Percentiles rank a stretch among this genome's conserved stretches.
These are phyloP conservation scores for Abramis brama DNA, from an alignment of 2,113 vertebrate genomes.

Conservation along the genomic window DNA sequence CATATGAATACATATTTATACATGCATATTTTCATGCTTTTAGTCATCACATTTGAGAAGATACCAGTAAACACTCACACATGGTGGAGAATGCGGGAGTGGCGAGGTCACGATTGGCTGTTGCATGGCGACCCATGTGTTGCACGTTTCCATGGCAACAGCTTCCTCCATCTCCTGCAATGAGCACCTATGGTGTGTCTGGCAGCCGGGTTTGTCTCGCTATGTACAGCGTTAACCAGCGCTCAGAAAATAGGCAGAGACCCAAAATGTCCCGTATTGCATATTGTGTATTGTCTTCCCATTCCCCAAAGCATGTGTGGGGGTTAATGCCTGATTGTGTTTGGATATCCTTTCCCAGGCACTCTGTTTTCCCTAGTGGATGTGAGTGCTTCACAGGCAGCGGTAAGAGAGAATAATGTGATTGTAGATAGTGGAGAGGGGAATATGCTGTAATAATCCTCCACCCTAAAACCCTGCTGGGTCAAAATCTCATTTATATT, in stretches of 20 bases:
- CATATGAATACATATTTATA: not conserved
- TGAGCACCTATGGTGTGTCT: slow-evolving; percentile 41
- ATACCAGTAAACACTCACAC: slow-evolving; percentile 56
- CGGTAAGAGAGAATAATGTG: slow-evolving; percentile 42
- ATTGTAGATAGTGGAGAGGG: slow-evolving; percentile 39
- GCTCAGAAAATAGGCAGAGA: slow-evolving; percentile 14
- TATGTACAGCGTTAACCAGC: not conserved
- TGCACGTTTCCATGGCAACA: slow-evolving; percentile 75
- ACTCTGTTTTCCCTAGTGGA: slow-evolving; percentile 36
- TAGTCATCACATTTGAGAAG: slow-evolving; percentile 40
- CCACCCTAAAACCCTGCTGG: slow-evolving; percentile 21
- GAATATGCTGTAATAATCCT: slow-evolving; percentile 31
- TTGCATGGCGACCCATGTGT: slow-evolving; percentile 76
- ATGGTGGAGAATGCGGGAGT: slow-evolving; percentile 60
- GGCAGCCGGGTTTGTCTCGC: slow-evolving; percentile 21
- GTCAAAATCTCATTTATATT: slow-evolving; percentile 34
- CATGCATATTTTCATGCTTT: slow-evolving; percentile 47
- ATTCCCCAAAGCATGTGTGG: slow-evolving; percentile 31
- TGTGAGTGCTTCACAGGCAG: slow-evolving; percentile 39
- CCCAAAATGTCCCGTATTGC: slow-evolving; percentile 8
- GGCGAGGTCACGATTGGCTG: slow-evolving; percentile 70
- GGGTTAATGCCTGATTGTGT: slow-evolving; percentile 42
- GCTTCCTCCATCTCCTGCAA: slow-evolving; percentile 70
- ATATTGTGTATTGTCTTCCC: slow-evolving; percentile 21
- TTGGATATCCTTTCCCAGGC: slow-evolving; percentile 55